Conservation (phyloP, 2,113 vertebrate species). For the Silurus glanis region DNA sequence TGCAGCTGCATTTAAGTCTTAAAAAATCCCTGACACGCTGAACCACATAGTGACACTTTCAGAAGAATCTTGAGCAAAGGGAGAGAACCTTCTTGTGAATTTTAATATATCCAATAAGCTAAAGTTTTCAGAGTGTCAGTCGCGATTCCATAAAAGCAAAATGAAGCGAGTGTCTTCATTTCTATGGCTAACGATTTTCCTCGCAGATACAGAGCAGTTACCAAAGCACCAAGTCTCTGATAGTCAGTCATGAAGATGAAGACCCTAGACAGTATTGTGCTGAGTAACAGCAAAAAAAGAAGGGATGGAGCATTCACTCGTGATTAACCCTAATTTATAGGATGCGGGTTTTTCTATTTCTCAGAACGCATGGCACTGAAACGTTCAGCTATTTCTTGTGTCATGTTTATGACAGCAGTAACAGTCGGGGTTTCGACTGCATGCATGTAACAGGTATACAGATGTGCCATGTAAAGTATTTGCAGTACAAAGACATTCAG, state of each 20-base stretch:
- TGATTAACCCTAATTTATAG: not conserved
- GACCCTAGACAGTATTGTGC: not conserved
- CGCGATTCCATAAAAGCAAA: not conserved
- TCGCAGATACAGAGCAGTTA: not conserved
- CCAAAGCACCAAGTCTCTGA: not conserved
- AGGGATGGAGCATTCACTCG: not conserved
- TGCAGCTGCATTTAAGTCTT: slow-evolving; percentile 3
- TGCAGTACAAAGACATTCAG: slow-evolving; percentile 51
- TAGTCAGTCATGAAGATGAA: slow-evolving; percentile 1
- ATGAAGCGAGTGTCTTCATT: not conserved
- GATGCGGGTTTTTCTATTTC: not conserved
- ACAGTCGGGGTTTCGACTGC: not conserved
- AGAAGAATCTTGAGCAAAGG: not conserved
- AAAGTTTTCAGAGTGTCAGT: slow-evolving; percentile 32
- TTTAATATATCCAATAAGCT: slow-evolving; percentile 9
- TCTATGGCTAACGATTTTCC: not conserved
- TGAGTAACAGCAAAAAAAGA: slow-evolving; percentile 29
- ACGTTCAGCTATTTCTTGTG: not conserved
- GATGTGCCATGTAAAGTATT: slow-evolving; percentile 39
- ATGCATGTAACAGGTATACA: slow-evolving; percentile 30
- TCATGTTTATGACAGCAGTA: not conserved
- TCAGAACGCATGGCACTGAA: slow-evolving; percentile 54
- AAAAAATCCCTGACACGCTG: not conserved
- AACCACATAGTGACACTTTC: not conserved
- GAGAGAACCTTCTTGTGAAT: not conserved